Base-by-base conservation (phyloP, 2,797 vertebrate species). In the Champsocephalus gunnari region DNA sequence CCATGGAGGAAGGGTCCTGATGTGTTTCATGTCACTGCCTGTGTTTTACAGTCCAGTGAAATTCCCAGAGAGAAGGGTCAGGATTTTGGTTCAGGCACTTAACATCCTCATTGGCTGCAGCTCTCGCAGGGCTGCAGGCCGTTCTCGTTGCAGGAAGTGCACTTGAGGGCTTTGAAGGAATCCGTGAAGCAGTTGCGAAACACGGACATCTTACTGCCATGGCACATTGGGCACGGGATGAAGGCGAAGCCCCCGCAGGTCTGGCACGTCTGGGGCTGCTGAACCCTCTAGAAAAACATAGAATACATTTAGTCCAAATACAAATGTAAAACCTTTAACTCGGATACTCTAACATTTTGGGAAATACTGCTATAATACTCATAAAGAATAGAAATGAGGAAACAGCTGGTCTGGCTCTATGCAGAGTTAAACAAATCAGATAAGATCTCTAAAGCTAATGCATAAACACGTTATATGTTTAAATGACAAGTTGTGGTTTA, bases 191-290 rank as follows among this genome's bases (percentile, higher is more conserved):
- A 98, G 94, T 99, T 99, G 86, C 98, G 97, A 87, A 98, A 96
- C 83, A 98, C 94, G 9, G 98, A 99, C 98, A 99, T 99, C 95
- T 99, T 99, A 96, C 98, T 99, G 93, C 98, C 98, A 91, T 98
- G 98, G 97, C 98, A 99, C 96, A 94, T 95, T 60, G 96, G 96
- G 92, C 98, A 99, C 1, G 96, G 98, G 91, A 98, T 92, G 87
- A 99, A 99, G 88, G 97, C 96, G 56, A 96, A 99, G 85, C 97
- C 98, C 78, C 98, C 98, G 0, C 98, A 99, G 74, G 92, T 96
- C 90, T 80, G 95, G 92, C 98, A 99, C 90, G 94, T 95, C 0
- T 97, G 96, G 61, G 97, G 97, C 50, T 94, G 97, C 92, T 99
- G 98, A 48, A 99, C 98, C 94, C 95, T 96, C 98, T 99, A 87